Base-by-base conservation (phyloP, 2,888 invertebrate genomes). In the Amphiduros pacificus region DNA sequence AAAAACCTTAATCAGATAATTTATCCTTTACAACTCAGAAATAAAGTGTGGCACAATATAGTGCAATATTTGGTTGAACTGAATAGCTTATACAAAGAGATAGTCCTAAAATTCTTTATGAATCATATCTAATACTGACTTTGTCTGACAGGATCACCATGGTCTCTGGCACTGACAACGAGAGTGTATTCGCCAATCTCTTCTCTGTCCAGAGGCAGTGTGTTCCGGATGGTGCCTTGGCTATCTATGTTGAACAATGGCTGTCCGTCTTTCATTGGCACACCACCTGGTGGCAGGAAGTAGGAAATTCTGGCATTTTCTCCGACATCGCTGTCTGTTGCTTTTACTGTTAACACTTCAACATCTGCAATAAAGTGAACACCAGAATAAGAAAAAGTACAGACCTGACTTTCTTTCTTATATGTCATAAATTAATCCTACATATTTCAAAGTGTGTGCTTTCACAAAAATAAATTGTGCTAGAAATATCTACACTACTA, bases 321-420 rank as follows among this genome's bases (percentile, higher is more conserved):
- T n/a, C 67, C 67, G 2, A 50, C 55, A 44, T 69, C 69, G 29
- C 58, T 41, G 51, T 69, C 69, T 22, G 50, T 51, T 17, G 67
- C 66, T 2, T 41, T 17, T 51, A 68, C 68, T 68, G 63, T 9
- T 59, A 57, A 20, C 17, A n/a, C n/a, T n/a, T n/a, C n/a, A n/a
- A n/a, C n/a, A n/a, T n/a, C n/a, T n/a, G n/a, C n/a, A n/a, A n/a
- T n/a, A n/a, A n/a, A n/a, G n/a, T n/a, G n/a, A n/a, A n/a, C n/a
- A n/a, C n/a, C n/a, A n/a, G n/a, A n/a, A n/a, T n/a, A n/a, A n/a
- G n/a, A n/a, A n/a, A n/a, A n/a, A n/a, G n/a, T n/a, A n/a, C n/a
- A n/a, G n/a, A n/a, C n/a, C n/a, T n/a, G n/a, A n/a, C n/a, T n/a
- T n/a, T n/a, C n/a, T n/a, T n/a, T n/a, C n/a, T n/a, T n/a, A n/a